Base-by-base conservation (phyloP, 2,888 invertebrate species). In the Hypomecis punctinalis region DNA sequence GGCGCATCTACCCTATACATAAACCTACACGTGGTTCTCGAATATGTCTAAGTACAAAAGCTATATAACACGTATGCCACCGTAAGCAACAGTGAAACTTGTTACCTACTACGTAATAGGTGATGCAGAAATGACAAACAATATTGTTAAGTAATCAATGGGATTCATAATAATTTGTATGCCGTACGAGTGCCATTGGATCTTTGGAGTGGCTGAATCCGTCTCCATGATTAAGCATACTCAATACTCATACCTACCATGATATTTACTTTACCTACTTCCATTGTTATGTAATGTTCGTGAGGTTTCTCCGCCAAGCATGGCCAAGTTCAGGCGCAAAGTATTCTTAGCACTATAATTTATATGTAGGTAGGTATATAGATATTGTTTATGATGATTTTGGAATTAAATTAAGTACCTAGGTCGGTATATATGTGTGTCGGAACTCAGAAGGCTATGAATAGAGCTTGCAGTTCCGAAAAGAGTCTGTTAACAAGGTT, bases 211-310 rank as follows among this genome's bases (percentile, higher is more conserved):
- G 52, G 46, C n/a, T 33, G 10, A 56, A 47, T 47, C 47, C 47
- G 47, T 46, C 36, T 47, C 36, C n/a, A 46, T 47, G 54, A 54
- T 54, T 54, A 43, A 35, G 54, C 35, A 43, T 33, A 40, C 10
- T 6, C 23, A 23, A 43, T 33, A 40, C 10, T 6, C 23, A 23
- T 45, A 7, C 9, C 36, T 37, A 13, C 54, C 39, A 39, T 47
- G 56, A 47, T 56, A 56, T 49, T 45, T 35, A 10, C 42, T 37
- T 45, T 65, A 46, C 56, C 56, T 56, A 56, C 56, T 56, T 56
- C 56, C 48, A 53, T 49, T 52, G 49, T 54, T 42, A 46, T 48
- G 42, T 63, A 47, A 46, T 5, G 45, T 13, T 42, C 23, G 36
- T n/a, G 47, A 33, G 11, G 43, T 59, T 54, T 54, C 53, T 43